Percentiles rank a stretch among this genome's conserved stretches.
phyloP scores from a whole-genome alignment of 30 jellyfish, hydroid and myxozoan species.

The Hydractinia echinata region DNA sequence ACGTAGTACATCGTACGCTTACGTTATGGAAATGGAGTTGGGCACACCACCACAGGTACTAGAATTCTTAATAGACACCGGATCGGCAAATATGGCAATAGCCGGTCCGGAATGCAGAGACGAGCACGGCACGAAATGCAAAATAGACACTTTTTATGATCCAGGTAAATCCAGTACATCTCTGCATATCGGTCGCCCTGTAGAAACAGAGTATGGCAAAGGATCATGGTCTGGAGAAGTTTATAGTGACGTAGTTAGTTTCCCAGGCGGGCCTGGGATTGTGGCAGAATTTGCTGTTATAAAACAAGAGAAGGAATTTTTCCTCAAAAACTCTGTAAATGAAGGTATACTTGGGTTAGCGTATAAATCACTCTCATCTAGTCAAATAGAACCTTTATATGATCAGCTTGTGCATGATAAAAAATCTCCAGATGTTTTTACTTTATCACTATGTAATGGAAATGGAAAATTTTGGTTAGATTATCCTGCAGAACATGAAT shows the following conservation, averaged over 20 bases:
- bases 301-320: constrained; percentile 84
- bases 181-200: constrained; percentile 70
- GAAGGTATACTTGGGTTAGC: constrained; percentile 96
- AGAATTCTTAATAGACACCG: constrained; percentile 88
- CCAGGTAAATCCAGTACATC: constrained; percentile 84
- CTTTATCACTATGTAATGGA: constrained; percentile 92
- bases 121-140: constrained; percentile 72
- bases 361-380: constrained; percentile 80
- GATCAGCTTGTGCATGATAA: constrained; percentile 90
- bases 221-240: constrained; percentile 99
- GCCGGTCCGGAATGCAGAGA: constrained; percentile 99
- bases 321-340: constrained; percentile 80
- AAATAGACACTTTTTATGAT: constrained; percentile 67
- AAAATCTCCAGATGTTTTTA: constrained; percentile 70
- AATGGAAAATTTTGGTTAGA: constrained; percentile 89
- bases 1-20: constrained; percentile 92
- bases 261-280: constrained; percentile 92
- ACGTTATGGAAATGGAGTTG: constrained; percentile 77
- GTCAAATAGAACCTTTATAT: constrained; percentile 83
- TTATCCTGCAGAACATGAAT: constrained; percentile 70
- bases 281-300: constrained; percentile 95
- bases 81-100: constrained; percentile 96
- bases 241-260: constrained; percentile 79
- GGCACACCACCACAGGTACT: constrained; percentile 93
- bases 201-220: constrained; percentile 75